A percentile compares a stretch with the other conserved stretches of the same genome.
Evolutionary conservation across 2,888 invertebrate species (phyloP).

Genomic region (Eilema sororculum): DNA sequence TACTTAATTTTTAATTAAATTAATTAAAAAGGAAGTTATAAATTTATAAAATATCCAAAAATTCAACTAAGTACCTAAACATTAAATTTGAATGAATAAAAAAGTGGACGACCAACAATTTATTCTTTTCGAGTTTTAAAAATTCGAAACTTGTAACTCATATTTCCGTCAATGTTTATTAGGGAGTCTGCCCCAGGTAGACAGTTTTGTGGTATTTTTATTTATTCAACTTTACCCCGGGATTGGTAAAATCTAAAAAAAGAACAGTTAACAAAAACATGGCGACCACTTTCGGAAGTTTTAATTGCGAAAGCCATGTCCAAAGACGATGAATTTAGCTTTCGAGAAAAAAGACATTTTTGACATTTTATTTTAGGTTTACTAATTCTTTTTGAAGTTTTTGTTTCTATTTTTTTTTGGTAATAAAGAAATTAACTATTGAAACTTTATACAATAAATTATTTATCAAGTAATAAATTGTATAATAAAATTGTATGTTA

Average conservation of each 20-base stretch:
- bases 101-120: neutral
- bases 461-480: no score
- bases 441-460: no score
- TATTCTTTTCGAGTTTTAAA: neutral
- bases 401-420: neutral
- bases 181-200: neutral
- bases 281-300: constrained; percentile 36
- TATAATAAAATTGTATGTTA: no score
- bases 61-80: no score
- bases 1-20: no score
- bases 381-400: neutral
- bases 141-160: neutral
- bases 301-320: constrained; percentile 46
- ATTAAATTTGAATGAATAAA: no score
- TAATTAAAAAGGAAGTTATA: no score
- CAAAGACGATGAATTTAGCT: constrained; percentile 29
- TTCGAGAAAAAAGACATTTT: constrained; percentile 18
- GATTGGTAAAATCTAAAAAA: constrained; percentile 13
- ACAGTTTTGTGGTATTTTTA: constrained; percentile 4
- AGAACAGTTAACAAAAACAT: constrained; percentile 32
- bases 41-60: no score
- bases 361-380: neutral
- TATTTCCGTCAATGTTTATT: constrained; percentile 2
- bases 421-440: neutral
- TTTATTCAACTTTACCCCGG: neutral